Percentiles rank a stretch among this genome's conserved stretches.
These are phyloP conservation scores for Gracilinanus agilis DNA, from an alignment of 2,113 vertebrate genomes.

Conservation along the genomic window DNA sequence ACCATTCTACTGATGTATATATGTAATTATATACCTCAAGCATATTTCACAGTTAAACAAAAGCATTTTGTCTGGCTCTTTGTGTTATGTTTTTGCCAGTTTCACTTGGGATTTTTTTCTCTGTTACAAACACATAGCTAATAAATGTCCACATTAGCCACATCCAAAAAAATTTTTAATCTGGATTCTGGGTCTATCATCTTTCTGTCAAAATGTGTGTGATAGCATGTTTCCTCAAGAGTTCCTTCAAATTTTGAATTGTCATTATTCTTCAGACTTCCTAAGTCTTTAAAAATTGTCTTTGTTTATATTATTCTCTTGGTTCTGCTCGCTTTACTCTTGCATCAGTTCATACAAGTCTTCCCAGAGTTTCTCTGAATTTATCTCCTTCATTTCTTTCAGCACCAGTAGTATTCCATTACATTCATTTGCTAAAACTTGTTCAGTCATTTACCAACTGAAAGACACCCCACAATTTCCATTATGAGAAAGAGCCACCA, in stretches of 20 bases:
- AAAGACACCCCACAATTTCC: neutral
- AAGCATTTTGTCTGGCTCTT: neutral
- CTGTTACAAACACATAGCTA: neutral
- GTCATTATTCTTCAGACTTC: neutral
- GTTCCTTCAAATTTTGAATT: neutral
- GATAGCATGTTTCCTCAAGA: neutral
- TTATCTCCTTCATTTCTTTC: no score
- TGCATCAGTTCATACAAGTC: neutral
- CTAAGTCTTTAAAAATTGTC: neutral
- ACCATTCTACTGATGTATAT: neutral
- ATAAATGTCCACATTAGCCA: neutral
- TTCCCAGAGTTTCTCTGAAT: neutral
- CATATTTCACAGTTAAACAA: neutral
- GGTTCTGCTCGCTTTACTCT: neutral
- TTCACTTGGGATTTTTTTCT: neutral
- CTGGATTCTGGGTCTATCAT: neutral
- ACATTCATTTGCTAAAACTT: neutral
- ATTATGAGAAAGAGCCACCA: neutral
- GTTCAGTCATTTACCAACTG: neutral
- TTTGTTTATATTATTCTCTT: neutral
- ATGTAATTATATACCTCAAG: neutral
- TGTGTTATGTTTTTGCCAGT: neutral
- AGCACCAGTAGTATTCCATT: neutral
- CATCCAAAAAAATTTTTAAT: neutral
- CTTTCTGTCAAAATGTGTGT: neutral